phyloP scores from a whole-genome alignment of 2,113 vertebrate species.

The Actenoides lindsayi region DNA sequence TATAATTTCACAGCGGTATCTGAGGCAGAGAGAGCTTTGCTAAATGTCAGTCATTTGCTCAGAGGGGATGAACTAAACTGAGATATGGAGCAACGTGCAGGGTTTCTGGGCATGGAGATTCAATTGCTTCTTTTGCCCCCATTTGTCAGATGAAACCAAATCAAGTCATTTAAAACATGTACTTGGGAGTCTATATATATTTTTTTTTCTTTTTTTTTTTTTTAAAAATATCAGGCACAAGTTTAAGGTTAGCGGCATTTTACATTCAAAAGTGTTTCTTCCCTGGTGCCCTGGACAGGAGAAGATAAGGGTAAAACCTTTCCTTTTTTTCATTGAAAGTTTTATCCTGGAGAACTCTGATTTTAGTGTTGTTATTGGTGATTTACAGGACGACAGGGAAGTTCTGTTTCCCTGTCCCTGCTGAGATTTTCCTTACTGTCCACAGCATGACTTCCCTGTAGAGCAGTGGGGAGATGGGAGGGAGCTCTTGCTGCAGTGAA shows the following conservation, averaged over 20 bases:
- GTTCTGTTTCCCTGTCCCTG: not conserved
- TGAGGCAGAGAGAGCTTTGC: not conserved
- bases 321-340: not conserved
- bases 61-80: conserved; percentile 1
- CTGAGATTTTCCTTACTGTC: not conserved
- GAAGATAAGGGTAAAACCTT: not conserved
- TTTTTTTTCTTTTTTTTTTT: no score
- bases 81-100: not conserved
- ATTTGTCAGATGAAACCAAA: conserved; percentile 35
- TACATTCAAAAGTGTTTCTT: not conserved
- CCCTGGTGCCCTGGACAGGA: not conserved
- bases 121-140: not conserved
- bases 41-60: conserved; percentile 5
- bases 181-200: not conserved
- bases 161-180: not conserved
- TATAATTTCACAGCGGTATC: not conserved
- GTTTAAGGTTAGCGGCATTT: conserved; percentile 34
- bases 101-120: not conserved
- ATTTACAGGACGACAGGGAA: not conserved
- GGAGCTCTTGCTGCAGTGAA: not conserved
- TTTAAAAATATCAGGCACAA: not conserved
- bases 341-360: not conserved
- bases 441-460: not conserved
- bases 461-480: not conserved
- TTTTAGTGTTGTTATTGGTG: not conserved